phyloP scores from a whole-genome alignment of 1,140 invertebrate genomes.

The Drosophila tropicalis region DNA sequence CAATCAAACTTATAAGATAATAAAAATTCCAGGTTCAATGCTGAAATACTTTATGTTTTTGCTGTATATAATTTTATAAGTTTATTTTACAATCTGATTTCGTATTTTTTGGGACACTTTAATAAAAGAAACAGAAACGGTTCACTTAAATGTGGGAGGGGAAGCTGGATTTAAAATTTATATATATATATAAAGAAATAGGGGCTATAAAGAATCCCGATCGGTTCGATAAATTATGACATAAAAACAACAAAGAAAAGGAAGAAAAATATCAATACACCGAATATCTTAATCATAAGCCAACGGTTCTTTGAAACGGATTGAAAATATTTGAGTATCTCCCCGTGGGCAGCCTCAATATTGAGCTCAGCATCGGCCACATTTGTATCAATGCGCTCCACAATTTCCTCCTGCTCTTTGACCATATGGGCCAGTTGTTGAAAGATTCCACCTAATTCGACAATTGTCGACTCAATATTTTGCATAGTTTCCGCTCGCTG shows the following conservation, averaged over 20 bases:
- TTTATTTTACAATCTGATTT: slow-evolving; percentile 66
- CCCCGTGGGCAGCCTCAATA: slow-evolving; percentile 98
- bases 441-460: slow-evolving; percentile 99
- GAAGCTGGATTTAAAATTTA: slow-evolving; percentile 12
- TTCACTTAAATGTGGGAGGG: background rate
- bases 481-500: slow-evolving; percentile 98
- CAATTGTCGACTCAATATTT: slow-evolving; percentile 99
- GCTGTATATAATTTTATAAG: slow-evolving; percentile 57
- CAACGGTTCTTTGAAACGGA: slow-evolving; percentile 98
- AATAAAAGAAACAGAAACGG: slow-evolving; percentile 30
- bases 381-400: slow-evolving; percentile 98
- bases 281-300: slow-evolving; percentile 99
- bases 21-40: no score
- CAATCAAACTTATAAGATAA: no score
- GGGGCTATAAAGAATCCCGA: background rate
- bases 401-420: slow-evolving; percentile 99
- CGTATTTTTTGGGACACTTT: slow-evolving; percentile 45
- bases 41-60: background rate
- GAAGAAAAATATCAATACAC: slow-evolving; percentile 99
- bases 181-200: slow-evolving; percentile 23
- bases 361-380: slow-evolving; percentile 97
- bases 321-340: slow-evolving; percentile 99
- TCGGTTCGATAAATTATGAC: slow-evolving; percentile 85
- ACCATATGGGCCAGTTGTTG: slow-evolving; percentile 99
- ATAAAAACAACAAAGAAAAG: slow-evolving; percentile 99